Conservation (phyloP, 2,797 vertebrate genomes). For the Etheostoma perlongum region DNA sequence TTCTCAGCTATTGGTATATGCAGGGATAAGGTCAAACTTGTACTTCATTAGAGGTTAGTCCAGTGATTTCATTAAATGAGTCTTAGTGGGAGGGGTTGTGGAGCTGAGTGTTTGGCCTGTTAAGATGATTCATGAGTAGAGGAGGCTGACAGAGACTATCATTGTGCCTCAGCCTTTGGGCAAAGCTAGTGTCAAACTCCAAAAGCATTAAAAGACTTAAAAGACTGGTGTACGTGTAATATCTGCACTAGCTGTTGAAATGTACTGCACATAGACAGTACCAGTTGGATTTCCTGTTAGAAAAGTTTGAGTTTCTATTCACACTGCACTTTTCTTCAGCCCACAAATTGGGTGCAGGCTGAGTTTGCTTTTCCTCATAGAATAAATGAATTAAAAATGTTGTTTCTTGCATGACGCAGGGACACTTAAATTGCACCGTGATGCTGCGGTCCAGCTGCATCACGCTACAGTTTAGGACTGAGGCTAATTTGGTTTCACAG, state of each 20-base stretch:
- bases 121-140: conserved; percentile 47
- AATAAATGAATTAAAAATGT: conserved; percentile 29
- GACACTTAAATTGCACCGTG: conserved; percentile 30
- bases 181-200: background rate
- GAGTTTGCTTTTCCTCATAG: conserved; percentile 34
- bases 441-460: conserved; percentile 7
- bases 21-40: conserved; percentile 33
- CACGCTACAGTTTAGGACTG: no score
- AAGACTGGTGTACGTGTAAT: background rate
- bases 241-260: background rate
- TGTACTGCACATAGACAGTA: background rate
- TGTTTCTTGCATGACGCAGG: background rate
- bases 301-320: background rate
- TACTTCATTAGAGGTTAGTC: conserved; percentile 22
- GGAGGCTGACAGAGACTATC: conserved; percentile 20
- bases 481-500: conserved; percentile 15
- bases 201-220: background rate
- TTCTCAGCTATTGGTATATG: conserved; percentile 6
- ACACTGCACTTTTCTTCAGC: background rate
- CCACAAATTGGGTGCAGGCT: background rate
- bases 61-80: conserved; percentile 11
- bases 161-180: conserved; percentile 10
- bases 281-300: background rate
- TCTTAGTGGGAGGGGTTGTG: conserved; percentile 17
- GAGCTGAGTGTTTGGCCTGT: background rate